Evolutionary conservation across 2,888 invertebrate species (phyloP).

Genomic region (Dascillus cervinus): DNA sequence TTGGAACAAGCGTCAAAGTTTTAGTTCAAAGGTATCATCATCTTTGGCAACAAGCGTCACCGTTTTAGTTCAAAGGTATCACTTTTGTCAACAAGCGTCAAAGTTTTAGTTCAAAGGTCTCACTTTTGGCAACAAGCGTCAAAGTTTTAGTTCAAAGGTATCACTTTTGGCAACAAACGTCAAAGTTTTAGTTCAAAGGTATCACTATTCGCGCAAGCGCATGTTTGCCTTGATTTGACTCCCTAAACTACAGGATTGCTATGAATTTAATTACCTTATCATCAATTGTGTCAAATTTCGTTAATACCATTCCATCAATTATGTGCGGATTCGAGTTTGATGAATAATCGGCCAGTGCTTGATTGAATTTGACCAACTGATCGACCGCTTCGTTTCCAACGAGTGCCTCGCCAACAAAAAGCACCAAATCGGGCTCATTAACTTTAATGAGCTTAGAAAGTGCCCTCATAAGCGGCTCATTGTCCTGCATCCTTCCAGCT

Average conservation of each 20-base stretch:
- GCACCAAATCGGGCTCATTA: constrained; percentile 93
- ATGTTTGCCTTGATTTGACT: no score
- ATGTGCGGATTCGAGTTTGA: constrained; percentile 69
- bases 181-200: no score
- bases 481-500: constrained; percentile 99
- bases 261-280: constrained; percentile 61
- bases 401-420: constrained; percentile 99
- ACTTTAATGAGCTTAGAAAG: constrained; percentile 95
- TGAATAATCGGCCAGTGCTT: constrained; percentile 89
- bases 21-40: no score
- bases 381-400: constrained; percentile 99
- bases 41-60: no score
- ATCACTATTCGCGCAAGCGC: no score
- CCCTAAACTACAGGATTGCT: background rate
- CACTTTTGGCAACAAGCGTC: no score
- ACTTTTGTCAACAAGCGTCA: no score
- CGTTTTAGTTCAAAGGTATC: no score
- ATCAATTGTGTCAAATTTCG: constrained; percentile 99
- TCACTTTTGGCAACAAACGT: no score
- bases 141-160: no score
- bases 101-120: no score
- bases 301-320: constrained; percentile 97
- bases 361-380: constrained; percentile 97
- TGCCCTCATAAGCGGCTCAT: constrained; percentile 97
- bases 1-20: no score